Percentiles rank a stretch among this genome's conserved stretches.
These are phyloP conservation scores for Stictocephala bisonia DNA, from an alignment of 2,888 invertebrate species.

Conservation along the genomic window DNA sequence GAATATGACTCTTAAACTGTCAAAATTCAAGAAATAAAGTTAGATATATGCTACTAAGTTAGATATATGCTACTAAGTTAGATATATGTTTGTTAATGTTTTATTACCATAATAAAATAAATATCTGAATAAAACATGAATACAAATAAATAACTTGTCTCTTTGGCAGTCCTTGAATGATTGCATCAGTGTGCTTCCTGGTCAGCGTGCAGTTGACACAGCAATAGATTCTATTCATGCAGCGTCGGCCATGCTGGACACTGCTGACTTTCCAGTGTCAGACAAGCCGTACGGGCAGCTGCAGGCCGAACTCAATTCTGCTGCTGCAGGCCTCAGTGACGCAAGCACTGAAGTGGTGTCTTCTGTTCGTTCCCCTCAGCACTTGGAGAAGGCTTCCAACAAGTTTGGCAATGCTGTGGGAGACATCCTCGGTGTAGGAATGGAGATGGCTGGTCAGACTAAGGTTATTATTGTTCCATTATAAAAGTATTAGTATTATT, in stretches of 20 bases:
- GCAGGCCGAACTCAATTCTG: constrained; percentile 85
- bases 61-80: no score
- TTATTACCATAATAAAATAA: no score
- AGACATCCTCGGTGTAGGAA: constrained; percentile 79
- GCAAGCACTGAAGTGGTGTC: constrained; percentile 86
- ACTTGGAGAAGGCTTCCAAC: constrained; percentile 79
- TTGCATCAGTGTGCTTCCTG: constrained; percentile 88
- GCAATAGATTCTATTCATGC: constrained; percentile 86
- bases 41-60: no score
- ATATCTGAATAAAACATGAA: no score
- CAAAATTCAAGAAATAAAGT: no score
- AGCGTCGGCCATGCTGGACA: constrained; percentile 62
- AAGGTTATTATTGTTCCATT: constrained; percentile 65
- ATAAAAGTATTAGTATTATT: no score
- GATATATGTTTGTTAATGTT: no score
- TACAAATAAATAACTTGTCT: no score
- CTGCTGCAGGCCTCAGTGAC: constrained; percentile 85
- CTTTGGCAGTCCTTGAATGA: constrained; percentile 70
- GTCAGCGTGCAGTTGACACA: constrained; percentile 93
- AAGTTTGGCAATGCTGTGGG: constrained; percentile 83
- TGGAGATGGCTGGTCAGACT: constrained; percentile 88
- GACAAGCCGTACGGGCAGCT: constrained; percentile 81
- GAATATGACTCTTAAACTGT: no score
- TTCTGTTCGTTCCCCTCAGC: constrained; percentile 76
- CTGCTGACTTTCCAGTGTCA: constrained; percentile 74